Percentiles rank a stretch among this genome's conserved stretches.
These are phyloP conservation scores for Peromyscus maniculatus DNA, from an alignment of 2,113 vertebrate genomes.

Conservation along the genomic window DNA sequence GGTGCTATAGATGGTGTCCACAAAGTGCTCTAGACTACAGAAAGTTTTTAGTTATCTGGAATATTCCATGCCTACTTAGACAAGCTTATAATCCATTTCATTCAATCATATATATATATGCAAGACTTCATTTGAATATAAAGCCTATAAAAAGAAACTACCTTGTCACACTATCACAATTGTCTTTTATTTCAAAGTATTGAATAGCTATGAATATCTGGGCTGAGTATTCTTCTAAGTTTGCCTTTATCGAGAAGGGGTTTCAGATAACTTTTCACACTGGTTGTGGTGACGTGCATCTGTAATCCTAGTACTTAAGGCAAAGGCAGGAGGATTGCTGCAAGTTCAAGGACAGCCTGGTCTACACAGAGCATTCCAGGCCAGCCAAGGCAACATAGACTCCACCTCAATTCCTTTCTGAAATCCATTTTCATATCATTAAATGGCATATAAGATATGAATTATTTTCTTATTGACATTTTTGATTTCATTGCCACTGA, in stretches of 20 bases:
- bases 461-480: background rate
- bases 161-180: background rate
- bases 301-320: background rate
- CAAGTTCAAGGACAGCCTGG: background rate
- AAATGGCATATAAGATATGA: background rate
- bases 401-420: background rate
- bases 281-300: background rate
- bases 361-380: background rate
- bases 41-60: background rate
- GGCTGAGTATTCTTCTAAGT: background rate
- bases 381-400: background rate
- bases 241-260: background rate
- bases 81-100: background rate
- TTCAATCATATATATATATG: background rate
- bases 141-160: background rate
- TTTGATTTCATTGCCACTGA: background rate
- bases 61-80: background rate
- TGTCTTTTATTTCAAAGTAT: background rate
- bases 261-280: background rate
- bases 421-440: background rate
- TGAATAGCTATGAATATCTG: background rate
- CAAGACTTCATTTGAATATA: background rate
- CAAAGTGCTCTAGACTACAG: background rate
- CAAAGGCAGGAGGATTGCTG: background rate
- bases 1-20: background rate